A percentile compares a stretch with the other conserved stretches of the same genome.
These are phyloP conservation scores for Cryptocephalus primarius DNA, from an alignment of 2,888 invertebrate species.

Conservation along the genomic window DNA sequence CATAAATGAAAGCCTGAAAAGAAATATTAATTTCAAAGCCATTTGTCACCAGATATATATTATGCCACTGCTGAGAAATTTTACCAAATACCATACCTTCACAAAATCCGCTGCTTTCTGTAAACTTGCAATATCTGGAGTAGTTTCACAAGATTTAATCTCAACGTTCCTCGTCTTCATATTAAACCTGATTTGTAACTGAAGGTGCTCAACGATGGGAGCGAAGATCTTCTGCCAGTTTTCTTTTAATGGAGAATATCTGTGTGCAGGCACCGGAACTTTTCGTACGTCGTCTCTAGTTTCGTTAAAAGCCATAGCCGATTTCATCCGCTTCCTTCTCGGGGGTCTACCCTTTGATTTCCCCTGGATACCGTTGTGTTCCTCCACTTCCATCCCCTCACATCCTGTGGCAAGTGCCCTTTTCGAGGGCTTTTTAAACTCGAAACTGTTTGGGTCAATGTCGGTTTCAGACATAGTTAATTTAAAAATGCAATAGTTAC, in stretches of 20 bases:
- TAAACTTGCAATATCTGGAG: conserved; percentile 76
- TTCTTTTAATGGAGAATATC: conserved; percentile 89
- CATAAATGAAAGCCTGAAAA: conserved; percentile 72
- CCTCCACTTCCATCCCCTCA: conserved; percentile 56
- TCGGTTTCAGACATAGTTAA: conserved; percentile 33
- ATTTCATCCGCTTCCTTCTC: conserved; percentile 21
- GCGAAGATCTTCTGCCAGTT: conserved; percentile 96
- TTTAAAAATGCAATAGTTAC: too few relatives aligned
- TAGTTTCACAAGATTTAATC: conserved; percentile 58
- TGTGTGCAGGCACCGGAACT: conserved; percentile 85
- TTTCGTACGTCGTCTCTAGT: conserved; percentile 52
- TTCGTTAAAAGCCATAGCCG: conserved; percentile 35
- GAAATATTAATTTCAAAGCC: conserved; percentile 1
- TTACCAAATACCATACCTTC: conserved; percentile 34
- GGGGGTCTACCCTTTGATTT: conserved; percentile 27
- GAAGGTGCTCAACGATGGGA: conserved; percentile 90
- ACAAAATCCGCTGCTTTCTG: conserved; percentile 99
- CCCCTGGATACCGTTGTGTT: conserved; percentile 53
- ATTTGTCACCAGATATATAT: too few relatives aligned
- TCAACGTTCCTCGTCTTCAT: conserved; percentile 84
- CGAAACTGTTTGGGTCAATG: conserved; percentile 43
- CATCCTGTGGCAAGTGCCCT: conserved; percentile 41
- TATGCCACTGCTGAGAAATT: neutral
- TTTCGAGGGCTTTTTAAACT: conserved; percentile 44
- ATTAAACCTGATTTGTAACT: conserved; percentile 90